Evolutionary conservation across 2,113 vertebrate species (phyloP).

Genomic region (Megaleporinus macrocephalus): DNA sequence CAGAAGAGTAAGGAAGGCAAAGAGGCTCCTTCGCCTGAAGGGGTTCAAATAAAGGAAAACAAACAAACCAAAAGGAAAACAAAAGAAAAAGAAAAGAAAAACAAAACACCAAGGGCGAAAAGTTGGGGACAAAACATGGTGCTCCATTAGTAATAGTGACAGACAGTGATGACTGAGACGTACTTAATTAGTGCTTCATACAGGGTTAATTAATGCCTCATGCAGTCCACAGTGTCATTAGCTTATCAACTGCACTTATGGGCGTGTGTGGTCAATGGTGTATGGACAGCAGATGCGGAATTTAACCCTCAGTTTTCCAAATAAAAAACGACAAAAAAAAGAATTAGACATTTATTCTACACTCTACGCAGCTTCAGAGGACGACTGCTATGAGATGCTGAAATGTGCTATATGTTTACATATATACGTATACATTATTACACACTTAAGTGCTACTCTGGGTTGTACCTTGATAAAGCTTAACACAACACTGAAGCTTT

Average conservation of each 20-base stretch:
- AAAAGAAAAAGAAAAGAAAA: constrained; percentile 31
- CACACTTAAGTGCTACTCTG: background rate
- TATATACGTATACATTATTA: background rate
- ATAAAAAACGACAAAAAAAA: background rate
- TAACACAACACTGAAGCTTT: no score
- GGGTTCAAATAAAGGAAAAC: constrained; percentile 68
- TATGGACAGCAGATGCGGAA: constrained; percentile 16
- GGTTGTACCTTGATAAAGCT: constrained; percentile 8
- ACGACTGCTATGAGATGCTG: background rate
- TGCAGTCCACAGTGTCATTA: constrained; percentile 62
- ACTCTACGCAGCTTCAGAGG: background rate
- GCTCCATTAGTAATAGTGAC: constrained; percentile 76
- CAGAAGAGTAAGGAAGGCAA: constrained; percentile 99
- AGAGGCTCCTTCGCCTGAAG: constrained; percentile 99
- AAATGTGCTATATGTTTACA: background rate
- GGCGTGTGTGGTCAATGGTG: constrained; percentile 17
- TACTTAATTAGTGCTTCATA: constrained; percentile 74
- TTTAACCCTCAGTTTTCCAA: background rate
- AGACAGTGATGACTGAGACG: constrained; percentile 66
- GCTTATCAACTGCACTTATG: constrained; percentile 39
- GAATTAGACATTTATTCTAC: constrained; percentile 2
- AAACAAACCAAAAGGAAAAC: constrained; percentile 1
- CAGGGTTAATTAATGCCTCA: constrained; percentile 74
- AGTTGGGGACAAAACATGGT: constrained; percentile 82
- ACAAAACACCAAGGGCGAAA: constrained; percentile 76